These are phyloP conservation scores for Enhydra lutris DNA, from an alignment of 2,113 vertebrate species.

Conservation along the genomic window DNA sequence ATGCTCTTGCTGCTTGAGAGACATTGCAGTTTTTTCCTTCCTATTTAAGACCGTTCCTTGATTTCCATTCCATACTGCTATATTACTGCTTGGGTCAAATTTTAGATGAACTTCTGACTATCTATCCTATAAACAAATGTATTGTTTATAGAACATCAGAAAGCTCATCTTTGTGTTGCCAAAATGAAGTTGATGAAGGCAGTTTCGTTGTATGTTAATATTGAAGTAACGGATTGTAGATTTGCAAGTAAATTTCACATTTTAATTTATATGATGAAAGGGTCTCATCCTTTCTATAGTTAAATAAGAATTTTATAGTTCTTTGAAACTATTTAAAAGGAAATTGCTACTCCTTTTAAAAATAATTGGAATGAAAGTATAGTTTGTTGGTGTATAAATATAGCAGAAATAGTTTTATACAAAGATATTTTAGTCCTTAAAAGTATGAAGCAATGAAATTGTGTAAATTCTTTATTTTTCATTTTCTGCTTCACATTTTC, in stretches of 20 bases:
- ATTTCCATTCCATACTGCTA: neutral
- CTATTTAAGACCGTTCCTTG: neutral
- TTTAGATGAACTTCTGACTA: constrained; percentile 29
- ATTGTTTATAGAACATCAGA: constrained; percentile 15
- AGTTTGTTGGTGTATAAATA: constrained; percentile 34
- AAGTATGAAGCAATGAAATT: constrained; percentile 51
- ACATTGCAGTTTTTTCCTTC: neutral
- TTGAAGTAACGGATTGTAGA: neutral
- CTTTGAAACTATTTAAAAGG: constrained; percentile 18
- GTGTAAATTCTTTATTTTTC: constrained; percentile 48
- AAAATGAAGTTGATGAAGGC: neutral
- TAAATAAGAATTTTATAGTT: constrained; percentile 40
- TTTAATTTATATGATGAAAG: constrained; percentile 10
- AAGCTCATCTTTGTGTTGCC: neutral
- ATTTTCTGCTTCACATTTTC: constrained; percentile 61
- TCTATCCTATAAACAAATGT: neutral
- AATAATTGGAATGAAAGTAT: constrained; percentile 50
- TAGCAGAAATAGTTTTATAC: constrained; percentile 60
- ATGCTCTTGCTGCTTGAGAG: neutral
- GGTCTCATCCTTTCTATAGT: constrained; percentile 23
- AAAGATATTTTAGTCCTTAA: constrained; percentile 66
- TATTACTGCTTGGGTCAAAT: neutral
- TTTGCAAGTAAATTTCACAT: neutral
- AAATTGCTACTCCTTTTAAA: constrained; percentile 43
- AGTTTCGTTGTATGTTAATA: neutral